Evolutionary conservation across 1,140 invertebrate species (phyloP).

Genomic region (Ectropis grisescens): DNA sequence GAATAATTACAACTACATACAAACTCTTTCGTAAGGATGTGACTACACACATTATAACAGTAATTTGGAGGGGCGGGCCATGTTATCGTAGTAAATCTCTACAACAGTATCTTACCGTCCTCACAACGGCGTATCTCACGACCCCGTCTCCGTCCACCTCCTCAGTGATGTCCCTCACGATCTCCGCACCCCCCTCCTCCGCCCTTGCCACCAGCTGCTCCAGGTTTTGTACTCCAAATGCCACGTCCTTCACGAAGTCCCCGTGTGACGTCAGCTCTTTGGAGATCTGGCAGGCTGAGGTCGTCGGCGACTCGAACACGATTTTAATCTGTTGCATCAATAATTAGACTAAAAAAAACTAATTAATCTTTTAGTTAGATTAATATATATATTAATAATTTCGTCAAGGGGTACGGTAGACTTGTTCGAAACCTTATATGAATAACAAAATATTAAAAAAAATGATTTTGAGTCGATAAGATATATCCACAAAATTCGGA

Average conservation of each 20-base stretch:
- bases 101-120: constrained; percentile 78
- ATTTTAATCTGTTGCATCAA: constrained; percentile 92
- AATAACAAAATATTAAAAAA: no score
- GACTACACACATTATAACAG: no score
- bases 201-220: constrained; percentile 86
- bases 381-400: no score
- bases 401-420: no score
- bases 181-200: constrained; percentile 83
- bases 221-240: constrained; percentile 94
- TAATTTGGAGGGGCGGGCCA: constrained; percentile 97
- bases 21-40: no score
- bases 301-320: constrained; percentile 89
- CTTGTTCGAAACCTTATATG: no score
- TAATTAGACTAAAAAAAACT: no score
- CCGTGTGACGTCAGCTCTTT: constrained; percentile 89
- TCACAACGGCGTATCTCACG: constrained; percentile 88
- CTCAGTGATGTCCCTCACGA: constrained; percentile 90
- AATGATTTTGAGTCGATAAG: no score
- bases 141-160: constrained; percentile 87
- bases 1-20: no score
- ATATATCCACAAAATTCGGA: no score
- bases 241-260: constrained; percentile 97
- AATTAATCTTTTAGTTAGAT: no score
- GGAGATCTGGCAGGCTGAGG: constrained; percentile 80
- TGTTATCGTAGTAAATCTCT: constrained; percentile 90